Evolutionary conservation across 1,140 invertebrate species (phyloP), one percentile per base, ranked within the genome.

Genomic region (Apis laboriosa): DNA sequence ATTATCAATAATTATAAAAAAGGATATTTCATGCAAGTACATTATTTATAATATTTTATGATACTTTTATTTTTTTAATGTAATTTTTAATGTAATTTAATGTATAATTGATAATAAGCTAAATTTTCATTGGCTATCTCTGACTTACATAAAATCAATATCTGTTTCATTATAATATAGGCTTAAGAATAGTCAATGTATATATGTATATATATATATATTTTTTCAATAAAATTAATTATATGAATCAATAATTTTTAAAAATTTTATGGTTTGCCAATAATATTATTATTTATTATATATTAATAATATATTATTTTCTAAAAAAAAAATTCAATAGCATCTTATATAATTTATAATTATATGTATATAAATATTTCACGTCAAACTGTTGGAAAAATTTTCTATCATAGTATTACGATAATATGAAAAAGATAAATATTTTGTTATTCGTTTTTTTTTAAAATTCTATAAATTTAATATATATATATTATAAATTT

Each of bases 91-190:
- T 28, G 56, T 56, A 4, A 64, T 61, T 9, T 21, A 9, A 43
- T 28, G n/a, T 60, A 11, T 5, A 3, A 19, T 1, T 51, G 53
- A 34, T 51, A 58, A 43, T 66, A 63, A 71, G 8, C 28, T 11
- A 21, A 9, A 34, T 34, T 64, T 77, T 60, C 13, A 58, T 12
- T 51, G 34, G 70, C 43, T 28, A 21, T 11, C 12, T 77, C 55
- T 67, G n/a, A 80, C 80, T 64, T 72, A 72, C 12, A 83, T 64
- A 77, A 68, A 82, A 82, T 77, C 55, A 77, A 68, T 77, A 77
- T 82, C 43, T 60, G 28, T 34, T 60, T 77, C 64, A 80, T 60
- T 60, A 76, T 24, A 53, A 68, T 77, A 51, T 58, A 24, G n/a
- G 53, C 67, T 67, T 49, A 49, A 71, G 13, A 80, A 66, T 75